phyloP scores from a whole-genome alignment of 2,888 invertebrate species.

The Hypena proboscidalis region DNA sequence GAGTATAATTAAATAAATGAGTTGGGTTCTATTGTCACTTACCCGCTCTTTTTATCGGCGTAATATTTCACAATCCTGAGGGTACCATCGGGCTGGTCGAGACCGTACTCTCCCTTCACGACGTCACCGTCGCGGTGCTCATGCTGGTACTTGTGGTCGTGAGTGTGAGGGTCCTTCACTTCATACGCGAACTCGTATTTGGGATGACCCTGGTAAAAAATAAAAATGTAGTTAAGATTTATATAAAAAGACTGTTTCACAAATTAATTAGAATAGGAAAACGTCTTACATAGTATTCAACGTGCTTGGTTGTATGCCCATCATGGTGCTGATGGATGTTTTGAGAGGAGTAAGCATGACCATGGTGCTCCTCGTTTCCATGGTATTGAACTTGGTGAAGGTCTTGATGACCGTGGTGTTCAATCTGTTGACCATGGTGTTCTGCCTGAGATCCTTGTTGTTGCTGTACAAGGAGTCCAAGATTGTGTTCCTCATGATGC shows the following conservation, averaged over 20 bases:
- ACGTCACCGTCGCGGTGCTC: slow-evolving; percentile 59
- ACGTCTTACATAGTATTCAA: slow-evolving; percentile 51
- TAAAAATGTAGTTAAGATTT: no score
- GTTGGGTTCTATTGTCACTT: no score
- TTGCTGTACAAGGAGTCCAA: slow-evolving; percentile 16
- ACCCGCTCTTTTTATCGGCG: slow-evolving; percentile 30
- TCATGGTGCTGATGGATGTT: slow-evolving; percentile 55
- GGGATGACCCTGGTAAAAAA: slow-evolving; percentile 56
- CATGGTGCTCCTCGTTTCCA: slow-evolving; percentile 30
- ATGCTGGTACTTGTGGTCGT: slow-evolving; percentile 73
- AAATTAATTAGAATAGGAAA: no score
- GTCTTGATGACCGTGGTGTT: slow-evolving; percentile 37
- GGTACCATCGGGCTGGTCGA: slow-evolving; percentile 35
- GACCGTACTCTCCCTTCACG: slow-evolving; percentile 33
- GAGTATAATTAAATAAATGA: no score
- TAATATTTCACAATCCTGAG: slow-evolving; percentile 37
- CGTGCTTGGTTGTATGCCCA: slow-evolving; percentile 40
- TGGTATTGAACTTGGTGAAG: slow-evolving; percentile 36
- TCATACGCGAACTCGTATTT: slow-evolving; percentile 71
- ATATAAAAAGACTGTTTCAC: no score
- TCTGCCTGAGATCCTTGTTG: not conserved
- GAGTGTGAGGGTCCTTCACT: slow-evolving; percentile 75
- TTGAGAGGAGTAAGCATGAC: slow-evolving; percentile 53
- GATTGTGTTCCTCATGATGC: slow-evolving; percentile 30
- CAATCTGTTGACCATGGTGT: no score